Evolutionary conservation across 2,113 vertebrate species (phyloP), one percentile per base, ranked within the genome.

Genomic region (Miniopterus natalensis): DNA sequence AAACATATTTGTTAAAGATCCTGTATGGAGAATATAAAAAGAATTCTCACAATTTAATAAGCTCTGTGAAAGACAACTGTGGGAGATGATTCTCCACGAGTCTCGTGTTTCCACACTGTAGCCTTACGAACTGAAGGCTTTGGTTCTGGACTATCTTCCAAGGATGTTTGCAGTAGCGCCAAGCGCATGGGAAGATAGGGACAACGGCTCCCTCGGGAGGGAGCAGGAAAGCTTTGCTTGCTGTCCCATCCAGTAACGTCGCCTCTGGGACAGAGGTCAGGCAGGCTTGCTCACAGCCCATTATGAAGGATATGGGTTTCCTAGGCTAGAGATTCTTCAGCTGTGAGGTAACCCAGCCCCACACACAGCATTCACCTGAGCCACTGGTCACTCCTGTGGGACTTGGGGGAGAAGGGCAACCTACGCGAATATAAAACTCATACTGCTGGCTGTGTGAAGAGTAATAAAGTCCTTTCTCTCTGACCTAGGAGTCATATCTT

Each of bases 1-100:
- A 61, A 94, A 92, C 21, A 23, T 51, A n/a, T 66, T 57, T 81
- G 29, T 68, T 42, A 87, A 87, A 95, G 42, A 27, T 53, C 29
- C 81, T 90, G 2, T 29, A 68, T 0, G 14, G 6, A 83, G 29
- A 85, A 18, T 66, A 53, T 36, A 90, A 51, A 53, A 92, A 92
- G 65, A 47, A 70, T 21, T 90, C 51, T 27, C 70, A 49, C 9
- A 80, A 51, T 49, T 59, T 29, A 79, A 51, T 59, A 66, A 65
- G 59, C 17, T 55, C 53, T 84, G 36, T 51, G 49, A 45, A 9
- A 73, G 55, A 71, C 17, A 3, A 84, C 45, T 36, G 83, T 66
- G 20, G 47, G 23, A 74, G 85, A 89, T 13, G 66, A 80, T 45
- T 65, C 36, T 51, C 51, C 63, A 51, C 5, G 3, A 51, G 74